phyloP scores from a whole-genome alignment of 2,888 invertebrate species.

The Heliconius ethilla region DNA sequence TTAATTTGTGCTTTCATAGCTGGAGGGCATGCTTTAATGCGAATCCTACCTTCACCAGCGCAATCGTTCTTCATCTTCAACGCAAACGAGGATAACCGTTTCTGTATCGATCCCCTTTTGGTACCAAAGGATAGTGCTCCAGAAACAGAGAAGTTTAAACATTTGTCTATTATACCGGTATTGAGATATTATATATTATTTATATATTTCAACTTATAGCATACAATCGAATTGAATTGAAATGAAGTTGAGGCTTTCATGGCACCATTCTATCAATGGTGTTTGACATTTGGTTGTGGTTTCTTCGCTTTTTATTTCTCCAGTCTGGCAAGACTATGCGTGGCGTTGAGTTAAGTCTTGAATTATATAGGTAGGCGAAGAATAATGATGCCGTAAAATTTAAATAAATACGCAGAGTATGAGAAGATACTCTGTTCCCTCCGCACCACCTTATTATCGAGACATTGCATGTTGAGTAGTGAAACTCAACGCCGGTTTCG shows the following conservation, averaged over 20 bases:
- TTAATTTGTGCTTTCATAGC: constrained; percentile 59
- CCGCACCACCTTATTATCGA: not conserved
- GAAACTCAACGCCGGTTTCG: not conserved
- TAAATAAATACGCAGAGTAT: too few species aligned
- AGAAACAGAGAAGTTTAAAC: constrained; percentile 49
- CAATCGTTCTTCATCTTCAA: constrained; percentile 75
- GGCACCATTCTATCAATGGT: too few species aligned
- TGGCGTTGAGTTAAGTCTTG: too few species aligned
- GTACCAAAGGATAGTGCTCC: constrained; percentile 46
- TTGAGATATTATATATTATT: not conserved
- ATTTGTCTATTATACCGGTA: constrained; percentile 64
- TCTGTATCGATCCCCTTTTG: constrained; percentile 58
- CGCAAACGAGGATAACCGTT: constrained; percentile 72
- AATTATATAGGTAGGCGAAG: too few species aligned
- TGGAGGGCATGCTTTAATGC: constrained; percentile 58
- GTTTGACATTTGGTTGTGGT: too few species aligned
- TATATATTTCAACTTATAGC: too few species aligned
- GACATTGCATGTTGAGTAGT: not conserved
- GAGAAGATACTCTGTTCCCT: not conserved
- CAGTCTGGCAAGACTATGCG: too few species aligned
- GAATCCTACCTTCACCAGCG: constrained; percentile 63
- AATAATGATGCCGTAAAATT: too few species aligned
- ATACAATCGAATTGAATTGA: too few species aligned
- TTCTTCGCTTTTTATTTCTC: too few species aligned
- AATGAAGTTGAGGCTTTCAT: too few species aligned